phyloP scores from a whole-genome alignment of 1,140 invertebrate genomes.

The Zaprionus africanus region DNA sequence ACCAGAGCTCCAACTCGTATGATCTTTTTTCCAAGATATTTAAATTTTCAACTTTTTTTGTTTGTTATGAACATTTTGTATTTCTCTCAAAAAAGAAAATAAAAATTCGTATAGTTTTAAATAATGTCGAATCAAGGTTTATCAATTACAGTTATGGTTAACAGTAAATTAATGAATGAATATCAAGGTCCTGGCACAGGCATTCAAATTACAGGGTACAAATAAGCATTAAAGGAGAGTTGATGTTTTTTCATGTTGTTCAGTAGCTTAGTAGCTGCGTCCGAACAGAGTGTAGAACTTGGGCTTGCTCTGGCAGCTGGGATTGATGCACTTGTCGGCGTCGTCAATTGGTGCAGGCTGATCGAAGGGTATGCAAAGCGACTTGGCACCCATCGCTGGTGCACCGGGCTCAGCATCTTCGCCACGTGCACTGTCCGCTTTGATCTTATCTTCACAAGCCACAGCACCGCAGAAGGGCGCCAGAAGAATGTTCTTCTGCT shows the following conservation, averaged over 20 bases:
- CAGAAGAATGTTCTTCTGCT: constrained; percentile 95
- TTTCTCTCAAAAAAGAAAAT: constrained; percentile 19
- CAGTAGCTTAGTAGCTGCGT: constrained; percentile 92
- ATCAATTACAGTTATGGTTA: constrained; percentile 10
- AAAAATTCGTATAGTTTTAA: constrained; percentile 19
- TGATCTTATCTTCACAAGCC: constrained; percentile 97
- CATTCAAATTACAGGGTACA: constrained; percentile 41
- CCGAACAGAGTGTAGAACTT: constrained; percentile 97
- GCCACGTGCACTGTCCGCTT: constrained; percentile 94
- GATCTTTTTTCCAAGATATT: too few species aligned
- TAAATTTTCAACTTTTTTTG: not conserved
- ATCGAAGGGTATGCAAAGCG: constrained; percentile 97
- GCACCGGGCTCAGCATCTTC: constrained; percentile 90
- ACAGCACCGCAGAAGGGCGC: constrained; percentile 97
- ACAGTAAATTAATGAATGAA: constrained; percentile 18
- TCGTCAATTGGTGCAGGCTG: constrained; percentile 88
- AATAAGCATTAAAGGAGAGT: constrained; percentile 1
- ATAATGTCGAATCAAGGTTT: constrained; percentile 1
- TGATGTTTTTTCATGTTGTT: not conserved
- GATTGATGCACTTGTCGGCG: constrained; percentile 93
- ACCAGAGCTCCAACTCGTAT: too few species aligned
- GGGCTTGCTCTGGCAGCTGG: constrained; percentile 92
- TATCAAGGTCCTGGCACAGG: constrained; percentile 34
- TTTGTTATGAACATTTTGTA: constrained; percentile 5
- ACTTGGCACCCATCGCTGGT: constrained; percentile 99